Percentiles rank a stretch among this genome's conserved stretches.
Conservation (phyloP, 1,140 invertebrate genomes). For the Listronotus bonariensis region DNA sequence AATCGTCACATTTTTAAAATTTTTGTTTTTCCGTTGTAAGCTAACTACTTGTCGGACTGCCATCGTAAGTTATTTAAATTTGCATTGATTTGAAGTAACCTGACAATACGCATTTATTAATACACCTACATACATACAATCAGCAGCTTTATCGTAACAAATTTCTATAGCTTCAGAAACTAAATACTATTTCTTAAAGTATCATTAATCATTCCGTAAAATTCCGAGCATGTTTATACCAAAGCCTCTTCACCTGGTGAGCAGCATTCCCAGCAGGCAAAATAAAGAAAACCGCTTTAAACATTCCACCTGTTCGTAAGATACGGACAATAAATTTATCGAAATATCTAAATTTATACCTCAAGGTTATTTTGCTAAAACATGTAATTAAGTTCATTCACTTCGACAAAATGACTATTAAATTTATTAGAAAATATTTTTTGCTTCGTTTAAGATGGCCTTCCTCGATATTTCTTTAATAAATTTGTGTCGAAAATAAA, state of each 20-base stretch:
- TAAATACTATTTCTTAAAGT: too few species aligned
- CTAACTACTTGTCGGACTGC: too few species aligned
- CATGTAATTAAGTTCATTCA: slow-evolving; percentile 16
- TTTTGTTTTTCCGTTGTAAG: too few species aligned
- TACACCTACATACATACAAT: too few species aligned
- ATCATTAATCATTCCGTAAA: too few species aligned
- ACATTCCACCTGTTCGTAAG: slow-evolving; percentile 13
- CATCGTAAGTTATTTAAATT: too few species aligned
- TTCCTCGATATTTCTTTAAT: neutral
- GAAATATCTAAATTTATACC: slow-evolving; percentile 11
- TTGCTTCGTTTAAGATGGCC: slow-evolving; percentile 4
- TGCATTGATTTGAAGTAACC: too few species aligned
- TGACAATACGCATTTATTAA: too few species aligned
- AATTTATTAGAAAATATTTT: slow-evolving; percentile 14
- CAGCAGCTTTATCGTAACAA: too few species aligned
- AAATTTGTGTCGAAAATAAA: slow-evolving; percentile 4
- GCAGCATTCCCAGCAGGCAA: neutral
- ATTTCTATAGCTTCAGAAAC: too few species aligned
- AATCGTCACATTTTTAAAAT: too few species aligned
- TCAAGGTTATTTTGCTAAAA: slow-evolving; percentile 16
- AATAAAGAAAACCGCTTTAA: slow-evolving; percentile 1
- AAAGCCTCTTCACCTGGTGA: neutral
- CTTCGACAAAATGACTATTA: neutral
- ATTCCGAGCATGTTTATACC: too few species aligned
- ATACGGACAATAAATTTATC: slow-evolving; percentile 18